Base-by-base conservation (phyloP, 1,140 invertebrate species). In the Hyles euphorbiae region DNA sequence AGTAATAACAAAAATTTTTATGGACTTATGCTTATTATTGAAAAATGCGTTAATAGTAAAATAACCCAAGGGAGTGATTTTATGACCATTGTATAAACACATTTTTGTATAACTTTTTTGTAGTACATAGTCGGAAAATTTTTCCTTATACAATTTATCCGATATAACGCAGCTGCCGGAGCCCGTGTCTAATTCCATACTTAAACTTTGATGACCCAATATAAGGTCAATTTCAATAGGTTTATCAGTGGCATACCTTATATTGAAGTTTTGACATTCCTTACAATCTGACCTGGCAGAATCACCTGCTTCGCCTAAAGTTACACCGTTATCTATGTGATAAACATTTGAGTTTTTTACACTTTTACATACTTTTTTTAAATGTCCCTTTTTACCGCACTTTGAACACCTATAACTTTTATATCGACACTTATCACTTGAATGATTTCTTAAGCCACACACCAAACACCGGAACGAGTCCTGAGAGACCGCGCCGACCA, bases 161-260 rank as follows among this genome's bases (percentile, higher is more conserved):
- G 22, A 22, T 22, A 22, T 22, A 22, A 22, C 22, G 22, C 22
- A 22, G 22, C 22, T 22, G 22, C 22, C 22, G 2, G 22, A 22
- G 22, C 70, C 62, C 1, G 67, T 57, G 61, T 70, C 70, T 0
- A 72, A 11, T 46, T 72, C 65, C 67, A 73, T 68, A 33, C 12
- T 40, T 10, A 66, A 7, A 5, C 44, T 32, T 34, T 53, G 9
- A 32, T 48, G 48, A 8, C 56, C 60, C 58, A 70, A 51, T 2
- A 49, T 6, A 45, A 61, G 34, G 22, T 62, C 11, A 9, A 73
- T 43, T 32, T 51, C 3, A 33, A 68, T 62, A 40, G 65, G 70
- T 22, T 65, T 56, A 55, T 66, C n/a, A 12, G 10, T 3, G 4
- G 52, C 65, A n/a, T 67, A 67, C 65, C 58, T 63, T 61, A 60